These are phyloP conservation scores for Heterodera carotae DNA, from an alignment of 1,140 invertebrate genomes.

Conservation along the genomic window DNA sequence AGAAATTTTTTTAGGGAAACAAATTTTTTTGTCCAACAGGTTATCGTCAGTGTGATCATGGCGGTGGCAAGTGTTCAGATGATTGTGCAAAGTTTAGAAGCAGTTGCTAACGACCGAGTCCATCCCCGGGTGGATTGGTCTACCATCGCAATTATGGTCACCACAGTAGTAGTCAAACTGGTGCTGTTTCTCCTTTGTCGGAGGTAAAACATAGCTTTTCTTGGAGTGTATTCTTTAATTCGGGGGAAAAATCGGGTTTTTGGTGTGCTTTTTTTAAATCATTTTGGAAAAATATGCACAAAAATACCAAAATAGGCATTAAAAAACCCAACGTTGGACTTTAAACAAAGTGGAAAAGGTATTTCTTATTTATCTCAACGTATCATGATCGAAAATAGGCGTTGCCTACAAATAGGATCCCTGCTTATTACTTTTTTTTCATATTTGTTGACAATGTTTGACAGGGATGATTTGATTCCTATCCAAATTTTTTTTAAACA, in stretches of 20 bases:
- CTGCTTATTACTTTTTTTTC: no score
- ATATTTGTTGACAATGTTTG: no score
- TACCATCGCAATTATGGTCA: slow-evolving; percentile 66
- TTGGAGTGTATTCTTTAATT: background rate
- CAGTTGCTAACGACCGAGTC: slow-evolving; percentile 56
- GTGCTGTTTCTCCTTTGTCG: slow-evolving; percentile 66
- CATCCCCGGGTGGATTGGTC: slow-evolving; percentile 53
- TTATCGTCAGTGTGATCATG: slow-evolving; percentile 68
- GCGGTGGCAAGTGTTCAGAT: slow-evolving; percentile 67
- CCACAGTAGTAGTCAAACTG: slow-evolving; percentile 67
- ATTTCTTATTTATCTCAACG: no score
- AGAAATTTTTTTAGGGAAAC: no score
- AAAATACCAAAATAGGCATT: no score
- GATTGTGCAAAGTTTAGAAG: slow-evolving; percentile 66
- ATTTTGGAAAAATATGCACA: background rate
- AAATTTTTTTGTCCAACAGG: slow-evolving; percentile 41
- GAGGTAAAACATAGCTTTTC: slow-evolving; percentile 22
- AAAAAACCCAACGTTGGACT: no score
- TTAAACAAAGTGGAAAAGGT: no score
- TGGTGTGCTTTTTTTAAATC: slow-evolving; percentile 8
- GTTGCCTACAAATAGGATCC: no score
- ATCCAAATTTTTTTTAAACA: no score
- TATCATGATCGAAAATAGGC: no score
- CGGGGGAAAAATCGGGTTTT: background rate
- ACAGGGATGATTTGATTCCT: no score